phyloP scores from a whole-genome alignment of 2,113 vertebrate genomes.

The Hiodon tergisus region DNA sequence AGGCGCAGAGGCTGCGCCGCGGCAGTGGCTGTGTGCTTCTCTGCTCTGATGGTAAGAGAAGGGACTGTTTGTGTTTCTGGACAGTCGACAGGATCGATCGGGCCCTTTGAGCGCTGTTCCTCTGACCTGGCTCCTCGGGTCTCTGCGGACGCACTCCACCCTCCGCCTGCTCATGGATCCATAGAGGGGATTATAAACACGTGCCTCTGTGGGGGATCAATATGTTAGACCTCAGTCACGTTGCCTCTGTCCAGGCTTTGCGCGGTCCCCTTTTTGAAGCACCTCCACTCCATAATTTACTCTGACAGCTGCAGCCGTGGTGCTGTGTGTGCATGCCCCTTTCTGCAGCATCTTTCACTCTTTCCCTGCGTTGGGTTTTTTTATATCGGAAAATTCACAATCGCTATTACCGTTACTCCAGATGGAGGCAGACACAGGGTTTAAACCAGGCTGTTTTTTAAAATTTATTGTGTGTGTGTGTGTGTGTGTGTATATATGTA shows the following conservation, averaged over 20 bases:
- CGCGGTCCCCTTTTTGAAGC: not conserved
- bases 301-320: too few species aligned
- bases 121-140: conserved; percentile 31
- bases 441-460: conserved; percentile 1
- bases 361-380: too few species aligned
- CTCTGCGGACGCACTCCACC: conserved; percentile 42
- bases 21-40: conserved; percentile 19
- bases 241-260: not conserved
- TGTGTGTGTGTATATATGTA: too few species aligned
- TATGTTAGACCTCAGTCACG: conserved; percentile 38
- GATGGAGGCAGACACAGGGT: not conserved
- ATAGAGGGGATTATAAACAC: conserved; percentile 56
- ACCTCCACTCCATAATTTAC: too few species aligned
- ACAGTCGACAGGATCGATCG: conserved; percentile 47
- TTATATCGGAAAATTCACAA: not conserved
- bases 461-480: too few species aligned
- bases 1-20: conserved; percentile 25
- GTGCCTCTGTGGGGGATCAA: conserved; percentile 43
- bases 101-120: conserved; percentile 46
- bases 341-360: too few species aligned
- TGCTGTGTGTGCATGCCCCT: too few species aligned
- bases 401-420: not conserved
- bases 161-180: conserved; percentile 47
- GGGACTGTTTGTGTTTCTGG: conserved; percentile 41
- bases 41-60: not conserved